Base-by-base conservation (phyloP, 2,888 invertebrate genomes). In the Biston stratarius region DNA sequence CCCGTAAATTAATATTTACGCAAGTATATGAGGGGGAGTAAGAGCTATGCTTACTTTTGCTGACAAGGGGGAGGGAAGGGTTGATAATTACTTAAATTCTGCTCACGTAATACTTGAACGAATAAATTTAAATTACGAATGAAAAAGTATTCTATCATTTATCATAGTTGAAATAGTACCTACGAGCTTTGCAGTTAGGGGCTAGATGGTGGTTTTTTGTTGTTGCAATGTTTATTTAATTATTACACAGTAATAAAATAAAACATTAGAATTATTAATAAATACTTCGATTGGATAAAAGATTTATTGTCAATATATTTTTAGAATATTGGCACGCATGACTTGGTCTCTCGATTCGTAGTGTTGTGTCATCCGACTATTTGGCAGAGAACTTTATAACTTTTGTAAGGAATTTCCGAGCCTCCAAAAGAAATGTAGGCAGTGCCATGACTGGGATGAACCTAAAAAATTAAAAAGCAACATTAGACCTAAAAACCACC, bases 361-460 rank as follows among this genome's bases (percentile, higher is more conserved):
- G 10, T 42, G 12, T 36, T 1, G 15, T 36, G 42, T 42, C 55
- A 55, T 55, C 55, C 42, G 12, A 69, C 64, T 34, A 83, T 74
- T 77, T 78, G 83, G 76, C 92, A 92, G 0, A 94, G 82, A 2
- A 93, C 91, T 80, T 93, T 92, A 68, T 92, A 93, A 12, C 75
- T 74, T 69, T 84, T 89, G 76, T 84, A 84, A 0, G 84, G 48
- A 33, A 88, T 71, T 78, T 94, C 94, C 36, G 76, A 69, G 12
- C 93, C 92, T 14, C 86, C 82, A 56, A 87, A 92, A 1, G 88
- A 87, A 69, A 93, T 91, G 76, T 92, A 93, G 65, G 85, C 83
- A 69, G 91, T 89, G 45, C 87, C 85, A 74, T 92, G 91, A 55
- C 88, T 91, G 5, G 91, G 88, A 63, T 93, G 92, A n/a, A 93